phyloP scores from a whole-genome alignment of 2,113 vertebrate genomes.

The Acrocephalus kingi region DNA sequence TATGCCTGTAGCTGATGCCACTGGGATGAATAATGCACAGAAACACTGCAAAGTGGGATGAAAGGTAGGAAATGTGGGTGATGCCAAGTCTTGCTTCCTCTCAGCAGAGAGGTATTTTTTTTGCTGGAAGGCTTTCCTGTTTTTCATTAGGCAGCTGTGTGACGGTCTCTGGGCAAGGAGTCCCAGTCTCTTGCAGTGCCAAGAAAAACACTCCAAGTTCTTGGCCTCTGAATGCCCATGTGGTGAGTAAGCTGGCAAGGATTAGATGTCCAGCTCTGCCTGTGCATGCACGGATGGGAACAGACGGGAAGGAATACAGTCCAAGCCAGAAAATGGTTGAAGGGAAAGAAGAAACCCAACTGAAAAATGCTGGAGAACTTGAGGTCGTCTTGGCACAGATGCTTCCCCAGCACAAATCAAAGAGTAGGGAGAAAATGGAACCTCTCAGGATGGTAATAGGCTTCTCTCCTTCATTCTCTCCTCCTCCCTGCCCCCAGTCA shows the following conservation, averaged over 20 bases:
- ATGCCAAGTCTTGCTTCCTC: background rate
- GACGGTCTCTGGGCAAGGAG: background rate
- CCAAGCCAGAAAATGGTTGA: background rate
- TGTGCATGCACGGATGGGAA: background rate
- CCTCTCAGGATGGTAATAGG: background rate
- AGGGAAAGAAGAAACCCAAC: background rate
- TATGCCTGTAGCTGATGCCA: background rate
- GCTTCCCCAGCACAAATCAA: background rate
- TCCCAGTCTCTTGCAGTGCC: background rate
- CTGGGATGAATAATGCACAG: background rate
- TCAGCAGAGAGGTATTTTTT: background rate
- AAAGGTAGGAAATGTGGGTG: background rate
- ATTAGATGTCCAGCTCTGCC: conserved; percentile 4
- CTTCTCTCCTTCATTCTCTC: background rate
- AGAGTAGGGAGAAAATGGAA: background rate
- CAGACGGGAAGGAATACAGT: background rate
- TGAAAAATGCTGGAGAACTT: background rate
- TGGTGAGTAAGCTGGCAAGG: conserved; percentile 13
- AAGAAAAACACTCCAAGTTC: background rate
- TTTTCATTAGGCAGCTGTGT: conserved; percentile 5
- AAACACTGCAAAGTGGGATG: background rate
- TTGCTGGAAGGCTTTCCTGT: background rate
- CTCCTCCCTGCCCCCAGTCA: background rate
- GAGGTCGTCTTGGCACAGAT: background rate
- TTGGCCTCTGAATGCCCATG: conserved; percentile 15